phyloP scores from a whole-genome alignment of 2,797 vertebrate species.

The Sebastes flavidus region DNA sequence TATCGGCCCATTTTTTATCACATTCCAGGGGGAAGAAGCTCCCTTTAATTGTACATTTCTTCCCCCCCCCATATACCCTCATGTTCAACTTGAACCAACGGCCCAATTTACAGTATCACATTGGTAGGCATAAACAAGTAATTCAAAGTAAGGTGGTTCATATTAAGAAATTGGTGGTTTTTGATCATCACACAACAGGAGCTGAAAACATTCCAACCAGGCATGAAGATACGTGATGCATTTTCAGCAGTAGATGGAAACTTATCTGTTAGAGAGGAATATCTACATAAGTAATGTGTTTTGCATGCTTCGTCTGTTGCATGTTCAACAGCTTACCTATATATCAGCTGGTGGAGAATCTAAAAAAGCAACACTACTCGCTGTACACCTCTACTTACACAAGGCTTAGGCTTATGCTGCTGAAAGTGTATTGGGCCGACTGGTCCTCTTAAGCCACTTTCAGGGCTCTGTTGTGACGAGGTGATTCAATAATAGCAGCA shows the following conservation, averaged over 20 bases:
- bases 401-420: conserved; percentile 54
- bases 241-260: background rate
- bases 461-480: conserved; percentile 37
- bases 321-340: conserved; percentile 30
- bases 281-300: conserved; percentile 5
- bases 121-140: background rate
- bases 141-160: background rate
- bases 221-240: background rate
- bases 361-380: conserved; percentile 22
- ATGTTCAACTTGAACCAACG: background rate
- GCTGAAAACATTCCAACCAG: background rate
- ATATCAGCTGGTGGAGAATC: conserved; percentile 17
- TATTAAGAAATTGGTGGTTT: background rate
- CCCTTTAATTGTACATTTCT: background rate
- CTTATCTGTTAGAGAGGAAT: background rate
- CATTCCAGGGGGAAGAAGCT: conserved; percentile 12
- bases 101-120: background rate
- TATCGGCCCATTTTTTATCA: conserved; percentile 15
- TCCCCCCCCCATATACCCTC: background rate
- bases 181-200: background rate
- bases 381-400: conserved; percentile 28
- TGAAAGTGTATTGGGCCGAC: conserved; percentile 33
- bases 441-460: conserved; percentile 50
- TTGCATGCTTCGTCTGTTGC: conserved; percentile 26
- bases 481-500: conserved; percentile 23